Base-by-base conservation (phyloP, 2,797 vertebrate genomes). In the Sphenopsis melanotis region DNA sequence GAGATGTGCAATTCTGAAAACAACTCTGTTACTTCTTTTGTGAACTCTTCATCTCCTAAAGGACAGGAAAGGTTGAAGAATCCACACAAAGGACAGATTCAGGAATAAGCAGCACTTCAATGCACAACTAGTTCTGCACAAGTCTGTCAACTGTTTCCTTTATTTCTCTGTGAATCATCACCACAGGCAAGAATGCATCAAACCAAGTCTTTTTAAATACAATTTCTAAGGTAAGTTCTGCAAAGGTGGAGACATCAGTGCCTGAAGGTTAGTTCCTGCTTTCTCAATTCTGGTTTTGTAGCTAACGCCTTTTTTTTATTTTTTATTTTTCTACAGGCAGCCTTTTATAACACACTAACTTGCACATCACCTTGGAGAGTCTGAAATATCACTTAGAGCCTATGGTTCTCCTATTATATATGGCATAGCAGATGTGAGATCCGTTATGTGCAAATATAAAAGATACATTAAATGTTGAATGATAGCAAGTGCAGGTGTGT, bases 41-140 rank as follows among this genome's bases (percentile, higher is more conserved):
- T 97, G 97, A 99, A 99, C 83, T 98, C 98, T 20, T 98, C 97
- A 3, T 98, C 98, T n/a, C 96, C 99, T 99, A 36, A 93, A 94
- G 94, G 36, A 94, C 72, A 78, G 34, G 29, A 93, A 93, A 95
- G 41, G 63, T 75, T 91, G 86, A 90, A 96, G 86, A 89, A 89
- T 83, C 47, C 66, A n/a, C 42, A 69, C 17, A 87, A 92, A 77
- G 24, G 53, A 77, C 60, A 76, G 29, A 27, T 6, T 70, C 5
- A 80, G 61, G n/a, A 89, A 84, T 42, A 93, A 80, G 63, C 50
- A 88, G 55, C 47, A 72, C 65, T 84, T 87, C 53, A 74, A 18
- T 24, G 57, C 42, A 69, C 66, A 92, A 75, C 36, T 64, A 87
- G 68, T 46, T 68, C 80, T 87, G 37, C 61, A 41, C 52, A 88